A percentile compares a stretch with the other conserved stretches of the same genome.
Evolutionary conservation across 1,140 invertebrate species (phyloP).

Genomic region (Frieseomelitta varia): DNA sequence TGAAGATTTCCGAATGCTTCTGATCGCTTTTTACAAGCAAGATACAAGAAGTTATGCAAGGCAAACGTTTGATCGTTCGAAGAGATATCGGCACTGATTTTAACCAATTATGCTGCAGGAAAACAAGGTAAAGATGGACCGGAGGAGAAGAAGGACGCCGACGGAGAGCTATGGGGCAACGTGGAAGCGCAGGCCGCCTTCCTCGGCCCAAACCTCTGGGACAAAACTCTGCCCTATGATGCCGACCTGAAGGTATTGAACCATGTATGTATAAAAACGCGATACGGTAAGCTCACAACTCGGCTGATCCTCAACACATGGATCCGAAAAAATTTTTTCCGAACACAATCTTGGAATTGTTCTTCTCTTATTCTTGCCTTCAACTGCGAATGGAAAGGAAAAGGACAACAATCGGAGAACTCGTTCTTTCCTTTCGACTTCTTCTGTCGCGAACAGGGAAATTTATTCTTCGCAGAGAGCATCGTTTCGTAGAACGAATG

Average conservation of each 20-base stretch:
- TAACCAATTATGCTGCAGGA: conserved; percentile 63
- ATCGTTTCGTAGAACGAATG: background rate
- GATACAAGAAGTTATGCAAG: too few species aligned
- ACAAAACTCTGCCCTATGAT: conserved; percentile 94
- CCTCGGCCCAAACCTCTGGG: conserved; percentile 96
- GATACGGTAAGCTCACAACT: conserved; percentile 77
- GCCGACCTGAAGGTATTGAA: conserved; percentile 95
- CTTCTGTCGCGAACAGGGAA: too few species aligned
- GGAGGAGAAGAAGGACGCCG: conserved; percentile 92
- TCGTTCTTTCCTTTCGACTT: background rate
- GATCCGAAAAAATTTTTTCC: background rate
- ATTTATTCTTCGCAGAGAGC: background rate
- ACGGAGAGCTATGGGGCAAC: conserved; percentile 91
- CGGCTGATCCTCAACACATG: conserved; percentile 22
- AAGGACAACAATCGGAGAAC: background rate
- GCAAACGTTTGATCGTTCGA: too few species aligned
- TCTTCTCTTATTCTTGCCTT: background rate
- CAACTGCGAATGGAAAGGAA: background rate
- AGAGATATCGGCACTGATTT: too few species aligned
- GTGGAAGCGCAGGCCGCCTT: conserved; percentile 96
- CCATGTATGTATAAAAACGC: conserved; percentile 82
- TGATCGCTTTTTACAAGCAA: too few species aligned
- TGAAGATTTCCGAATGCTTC: too few species aligned
- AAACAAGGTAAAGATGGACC: conserved; percentile 82
- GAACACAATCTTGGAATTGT: background rate